phyloP scores from a whole-genome alignment of 2,113 vertebrate species.

The Ariopsis seemanni region DNA sequence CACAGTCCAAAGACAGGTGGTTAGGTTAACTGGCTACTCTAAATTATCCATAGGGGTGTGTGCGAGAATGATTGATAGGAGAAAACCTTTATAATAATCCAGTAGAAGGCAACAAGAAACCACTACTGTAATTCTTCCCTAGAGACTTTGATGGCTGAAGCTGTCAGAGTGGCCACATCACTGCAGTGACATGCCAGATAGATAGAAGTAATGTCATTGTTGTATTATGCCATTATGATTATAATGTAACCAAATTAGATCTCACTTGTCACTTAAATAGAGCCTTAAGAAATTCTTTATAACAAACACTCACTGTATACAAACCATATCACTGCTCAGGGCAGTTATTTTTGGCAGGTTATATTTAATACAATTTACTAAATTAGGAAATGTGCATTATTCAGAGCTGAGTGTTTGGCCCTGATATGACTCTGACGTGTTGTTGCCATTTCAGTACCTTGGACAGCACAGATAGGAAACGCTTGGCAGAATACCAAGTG shows the following conservation, averaged over 20 bases:
- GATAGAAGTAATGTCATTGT: too few species aligned
- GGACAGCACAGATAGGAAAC: conserved; percentile 20
- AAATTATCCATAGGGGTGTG: too few species aligned
- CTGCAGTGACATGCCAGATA: too few species aligned
- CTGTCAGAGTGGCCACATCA: too few species aligned
- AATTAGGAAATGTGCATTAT: neutral
- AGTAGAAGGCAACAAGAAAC: too few species aligned
- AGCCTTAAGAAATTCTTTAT: neutral
- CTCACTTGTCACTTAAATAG: neutral
- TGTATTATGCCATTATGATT: neutral
- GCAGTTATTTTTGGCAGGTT: neutral
- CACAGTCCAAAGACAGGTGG: too few species aligned
- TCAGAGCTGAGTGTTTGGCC: neutral
- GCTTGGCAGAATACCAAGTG: neutral
- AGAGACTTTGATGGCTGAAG: too few species aligned
- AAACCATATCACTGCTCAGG: neutral
- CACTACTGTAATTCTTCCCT: too few species aligned
- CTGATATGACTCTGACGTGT: neutral
- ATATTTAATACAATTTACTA: conserved; percentile 11
- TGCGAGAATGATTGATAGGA: too few species aligned
- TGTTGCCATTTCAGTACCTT: conserved; percentile 31
- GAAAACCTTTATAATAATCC: too few species aligned
- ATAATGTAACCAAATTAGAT: neutral
- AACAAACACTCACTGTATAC: neutral
- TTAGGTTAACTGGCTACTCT: too few species aligned